Conservation (phyloP, 2,888 invertebrate species). For the Rhogogaster chlorosoma region DNA sequence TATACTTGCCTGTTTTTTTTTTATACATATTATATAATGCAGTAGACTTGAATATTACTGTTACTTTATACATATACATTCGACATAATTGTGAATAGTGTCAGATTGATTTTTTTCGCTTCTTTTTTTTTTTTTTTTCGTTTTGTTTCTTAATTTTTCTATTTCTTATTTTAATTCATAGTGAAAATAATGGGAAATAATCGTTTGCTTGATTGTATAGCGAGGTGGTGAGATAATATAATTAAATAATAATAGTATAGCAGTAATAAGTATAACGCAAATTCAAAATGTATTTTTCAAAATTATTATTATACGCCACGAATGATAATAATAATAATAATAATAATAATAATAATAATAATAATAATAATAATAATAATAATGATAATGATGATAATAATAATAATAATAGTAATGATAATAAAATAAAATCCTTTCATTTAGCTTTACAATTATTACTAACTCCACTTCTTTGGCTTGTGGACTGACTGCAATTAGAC, state of each 20-base stretch:
- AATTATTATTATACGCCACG: background rate
- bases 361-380: conserved; percentile 5
- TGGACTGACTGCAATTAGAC: conserved; percentile 70
- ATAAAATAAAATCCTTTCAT: conserved; percentile 9
- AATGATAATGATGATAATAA: background rate
- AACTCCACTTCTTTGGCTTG: conserved; percentile 77
- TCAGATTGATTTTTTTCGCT: background rate
- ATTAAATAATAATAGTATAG: background rate
- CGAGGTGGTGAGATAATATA: conserved; percentile 18
- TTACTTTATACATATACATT: background rate
- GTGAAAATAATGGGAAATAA: too few relatives aligned
- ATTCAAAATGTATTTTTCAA: too few relatives aligned
- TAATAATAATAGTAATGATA: background rate
- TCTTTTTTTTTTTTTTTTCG: background rate
- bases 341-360: conserved; percentile 8
- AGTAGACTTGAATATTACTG: background rate
- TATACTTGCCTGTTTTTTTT: too few relatives aligned
- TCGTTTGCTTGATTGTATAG: conserved; percentile 11
- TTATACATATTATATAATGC: too few relatives aligned
- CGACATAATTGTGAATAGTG: background rate
- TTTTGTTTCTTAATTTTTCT: background rate
- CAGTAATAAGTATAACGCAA: background rate
- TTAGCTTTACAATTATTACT: conserved; percentile 58
- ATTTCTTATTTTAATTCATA: background rate
- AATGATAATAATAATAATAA: background rate